Conservation (phyloP, 2,797 vertebrate species). For the Lepus townsendii region DNA sequence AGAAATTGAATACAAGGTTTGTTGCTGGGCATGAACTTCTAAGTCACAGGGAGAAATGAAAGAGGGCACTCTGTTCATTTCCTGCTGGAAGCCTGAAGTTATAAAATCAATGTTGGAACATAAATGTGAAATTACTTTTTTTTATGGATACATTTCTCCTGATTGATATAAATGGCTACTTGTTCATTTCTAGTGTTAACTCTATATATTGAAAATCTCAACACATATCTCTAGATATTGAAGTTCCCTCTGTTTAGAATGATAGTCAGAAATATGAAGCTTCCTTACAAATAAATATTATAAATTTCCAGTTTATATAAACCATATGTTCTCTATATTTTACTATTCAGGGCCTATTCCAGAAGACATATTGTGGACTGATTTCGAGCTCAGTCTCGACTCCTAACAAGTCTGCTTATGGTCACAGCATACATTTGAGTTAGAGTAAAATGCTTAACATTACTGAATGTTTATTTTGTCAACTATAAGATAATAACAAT, state of each 20-base stretch:
- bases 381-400: neutral
- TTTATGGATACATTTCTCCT: conserved; percentile 64
- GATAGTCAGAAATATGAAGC: conserved; percentile 5
- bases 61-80: conserved; percentile 67
- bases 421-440: neutral
- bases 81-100: conserved; percentile 51
- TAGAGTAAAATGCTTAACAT: neutral
- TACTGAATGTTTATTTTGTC: neutral
- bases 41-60: conserved; percentile 53
- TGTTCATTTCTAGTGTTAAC: conserved; percentile 38
- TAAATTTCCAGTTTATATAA: neutral
- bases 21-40: neutral
- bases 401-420: neutral
- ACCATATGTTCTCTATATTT: neutral
- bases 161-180: conserved; percentile 70
- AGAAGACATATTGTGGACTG: neutral
- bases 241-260: conserved; percentile 40
- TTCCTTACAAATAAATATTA: conserved; percentile 42
- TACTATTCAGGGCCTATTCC: neutral
- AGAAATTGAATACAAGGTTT: conserved; percentile 29
- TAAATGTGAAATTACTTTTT: conserved; percentile 74
- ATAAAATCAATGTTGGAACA: conserved; percentile 68
- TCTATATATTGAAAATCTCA: conserved; percentile 10
- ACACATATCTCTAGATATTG: neutral
- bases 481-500: neutral